phyloP scores from a whole-genome alignment of 2,888 invertebrate genomes.

The Cataglyphis altisquamis region DNA sequence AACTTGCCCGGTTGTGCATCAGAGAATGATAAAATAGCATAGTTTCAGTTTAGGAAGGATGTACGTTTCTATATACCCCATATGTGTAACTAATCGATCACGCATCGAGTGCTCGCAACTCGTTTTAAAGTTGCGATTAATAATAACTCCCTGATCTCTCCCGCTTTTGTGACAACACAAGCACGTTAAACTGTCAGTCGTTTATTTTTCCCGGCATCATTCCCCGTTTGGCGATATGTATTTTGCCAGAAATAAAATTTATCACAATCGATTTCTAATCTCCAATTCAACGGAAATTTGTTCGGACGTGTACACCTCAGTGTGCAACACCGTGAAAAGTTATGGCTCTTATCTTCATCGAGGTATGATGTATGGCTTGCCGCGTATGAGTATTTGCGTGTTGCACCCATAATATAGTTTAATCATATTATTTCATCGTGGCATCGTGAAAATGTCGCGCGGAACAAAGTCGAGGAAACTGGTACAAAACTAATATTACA shows the following conservation, averaged over 20 bases:
- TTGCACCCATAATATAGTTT: conserved; percentile 35
- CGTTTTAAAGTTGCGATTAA: conserved; percentile 33
- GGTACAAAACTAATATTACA: conserved; percentile 25
- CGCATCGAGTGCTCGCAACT: neutral
- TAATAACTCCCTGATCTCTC: conserved; percentile 6
- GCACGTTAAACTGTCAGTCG: conserved; percentile 26
- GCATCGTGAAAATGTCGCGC: conserved; percentile 4
- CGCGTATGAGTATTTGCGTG: conserved; percentile 33
- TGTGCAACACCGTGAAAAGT: conserved; percentile 50
- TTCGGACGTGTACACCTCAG: conserved; percentile 24
- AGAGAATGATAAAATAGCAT: conserved; percentile 48
- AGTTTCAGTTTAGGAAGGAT: conserved; percentile 3
- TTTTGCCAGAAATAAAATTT: conserved; percentile 43
- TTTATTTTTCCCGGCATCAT: neutral
- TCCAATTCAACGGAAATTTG: conserved; percentile 46
- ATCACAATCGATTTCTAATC: conserved; percentile 48
- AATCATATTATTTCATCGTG: conserved; percentile 33
- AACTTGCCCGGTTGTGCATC: conserved; percentile 27
- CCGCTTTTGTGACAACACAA: neutral
- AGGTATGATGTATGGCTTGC: conserved; percentile 33
- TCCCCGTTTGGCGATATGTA: neutral
- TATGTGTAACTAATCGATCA: neutral
- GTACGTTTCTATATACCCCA: conserved; percentile 29
- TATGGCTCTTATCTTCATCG: conserved; percentile 49
- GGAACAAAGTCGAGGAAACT: conserved; percentile 13